A percentile compares a stretch with the other conserved stretches of the same genome.
Conservation (phyloP, 92 coral and sea anemone genomes). For the Pocillopora meandrina region DNA sequence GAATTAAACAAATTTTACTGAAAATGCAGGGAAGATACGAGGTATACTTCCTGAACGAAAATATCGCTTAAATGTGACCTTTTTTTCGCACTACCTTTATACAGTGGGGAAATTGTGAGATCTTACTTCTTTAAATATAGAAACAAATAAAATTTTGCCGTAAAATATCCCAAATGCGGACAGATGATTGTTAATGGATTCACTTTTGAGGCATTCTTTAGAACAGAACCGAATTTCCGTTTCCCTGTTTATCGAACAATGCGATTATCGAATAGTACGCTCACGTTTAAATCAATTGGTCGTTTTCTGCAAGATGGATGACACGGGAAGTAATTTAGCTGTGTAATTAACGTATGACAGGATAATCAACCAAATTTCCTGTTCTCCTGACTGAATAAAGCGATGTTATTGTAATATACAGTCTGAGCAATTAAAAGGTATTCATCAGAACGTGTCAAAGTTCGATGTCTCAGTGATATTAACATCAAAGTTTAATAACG, state of each 20-base stretch:
- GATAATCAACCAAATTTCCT: conserved; percentile 15
- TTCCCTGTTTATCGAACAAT: not conserved
- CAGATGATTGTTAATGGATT: conserved; percentile 4
- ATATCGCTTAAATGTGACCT: not conserved
- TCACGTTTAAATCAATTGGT: conserved; percentile 4
- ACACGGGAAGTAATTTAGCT: not conserved
- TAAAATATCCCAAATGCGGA: not conserved
- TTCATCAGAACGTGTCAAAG: not conserved
- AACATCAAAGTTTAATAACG: not conserved
- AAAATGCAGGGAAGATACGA: not conserved
- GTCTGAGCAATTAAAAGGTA: not conserved
- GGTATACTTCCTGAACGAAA: not conserved
- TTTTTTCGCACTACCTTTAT: conserved; percentile 17
- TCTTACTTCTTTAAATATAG: not conserved
- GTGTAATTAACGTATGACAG: conserved; percentile 7
- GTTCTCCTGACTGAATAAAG: not conserved
- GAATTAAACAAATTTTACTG: not conserved
- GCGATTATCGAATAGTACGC: not conserved
- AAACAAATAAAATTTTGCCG: not conserved
- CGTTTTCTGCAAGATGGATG: not conserved
- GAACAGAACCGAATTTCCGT: not conserved
- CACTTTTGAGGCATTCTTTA: not conserved
- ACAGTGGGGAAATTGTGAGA: not conserved
- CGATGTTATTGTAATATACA: not conserved
- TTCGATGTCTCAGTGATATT: not conserved